Evolutionary conservation across 1,140 invertebrate genomes (phyloP), one percentile per base, ranked within the genome.

Genomic region (Halesus radiatus): DNA sequence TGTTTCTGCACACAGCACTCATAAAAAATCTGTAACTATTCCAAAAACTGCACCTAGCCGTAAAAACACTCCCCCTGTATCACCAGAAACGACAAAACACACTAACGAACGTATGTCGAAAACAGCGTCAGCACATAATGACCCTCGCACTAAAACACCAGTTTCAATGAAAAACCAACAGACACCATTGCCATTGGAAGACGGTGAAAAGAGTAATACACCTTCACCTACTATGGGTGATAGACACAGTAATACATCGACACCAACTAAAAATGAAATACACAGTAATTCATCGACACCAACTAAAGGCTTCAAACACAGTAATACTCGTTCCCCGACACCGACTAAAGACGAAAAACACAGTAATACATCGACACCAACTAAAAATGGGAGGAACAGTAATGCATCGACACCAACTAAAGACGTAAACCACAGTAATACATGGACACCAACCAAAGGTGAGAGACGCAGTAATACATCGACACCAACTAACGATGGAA

Each of bases 1-100:
- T 22, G 20, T 54, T 76, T 45, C 53, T 23, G 74, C 74, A 62
- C 74, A 62, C 26, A 76, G 74, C 74, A 76, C 54, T 37, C 56
- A 76, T 50, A 60, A 62, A 45, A 76, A 16, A 60, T 60, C 54
- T 18, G 53, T 56, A 32, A 58, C 16, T 45, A 23, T 23, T 32
- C 23, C 74, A 15, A 37, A 29, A 26, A 54, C 50, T 13, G 70
- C 70, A 74, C 70, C 70, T 74, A 56, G 50, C n/a, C 16, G 13
- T 74, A 60, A 76, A 26, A 56, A 62, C 74, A 60, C 74, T n/a
- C 22, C 74, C 58, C 45, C 54, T 5, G 29, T 15, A 58, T 37
- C 54, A n/a, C 58, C 56, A 60, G 54, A 62, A n/a, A 18, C 54
- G 22, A 37, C 52, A 74, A 22, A 22, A 54, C 8, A 58, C 13